Percentiles rank a stretch among this genome's conserved stretches.
Conservation (phyloP, 2,888 invertebrate genomes). For the Stenurella melanura region DNA sequence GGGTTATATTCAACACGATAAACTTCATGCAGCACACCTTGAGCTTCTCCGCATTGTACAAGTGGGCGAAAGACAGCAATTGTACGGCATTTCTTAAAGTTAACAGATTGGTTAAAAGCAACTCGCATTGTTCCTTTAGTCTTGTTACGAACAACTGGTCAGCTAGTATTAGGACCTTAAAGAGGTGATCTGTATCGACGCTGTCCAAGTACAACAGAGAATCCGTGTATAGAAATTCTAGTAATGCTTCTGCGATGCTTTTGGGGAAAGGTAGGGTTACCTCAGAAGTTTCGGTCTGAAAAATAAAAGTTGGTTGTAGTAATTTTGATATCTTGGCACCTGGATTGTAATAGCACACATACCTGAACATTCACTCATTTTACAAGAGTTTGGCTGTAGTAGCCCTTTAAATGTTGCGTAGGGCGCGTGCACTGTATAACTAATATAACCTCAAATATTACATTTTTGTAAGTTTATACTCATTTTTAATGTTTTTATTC, state of each 20-base stretch:
- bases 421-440: too few species aligned
- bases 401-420: too few species aligned
- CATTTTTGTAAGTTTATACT: too few species aligned
- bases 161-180: constrained; percentile 84
- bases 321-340: too few species aligned
- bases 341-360: too few species aligned
- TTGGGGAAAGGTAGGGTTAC: constrained; percentile 78
- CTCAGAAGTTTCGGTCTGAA: constrained; percentile 58
- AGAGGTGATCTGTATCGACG: constrained; percentile 81
- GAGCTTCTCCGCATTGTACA: constrained; percentile 85
- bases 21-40: constrained; percentile 85
- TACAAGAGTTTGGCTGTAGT: too few species aligned
- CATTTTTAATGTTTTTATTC: too few species aligned
- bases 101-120: constrained; percentile 76
- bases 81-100: constrained; percentile 86
- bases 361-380: too few species aligned
- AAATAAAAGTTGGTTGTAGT: constrained; percentile 29
- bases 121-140: constrained; percentile 85
- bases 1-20: constrained; percentile 83
- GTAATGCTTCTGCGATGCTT: constrained; percentile 79
- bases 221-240: constrained; percentile 87
- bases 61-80: constrained; percentile 83
- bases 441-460: too few species aligned
- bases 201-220: constrained; percentile 77
- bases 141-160: constrained; percentile 86